Evolutionary conservation across 2,113 vertebrate species (phyloP), one percentile per base, ranked within the genome.

Genomic region (Dolichotis patagonum): DNA sequence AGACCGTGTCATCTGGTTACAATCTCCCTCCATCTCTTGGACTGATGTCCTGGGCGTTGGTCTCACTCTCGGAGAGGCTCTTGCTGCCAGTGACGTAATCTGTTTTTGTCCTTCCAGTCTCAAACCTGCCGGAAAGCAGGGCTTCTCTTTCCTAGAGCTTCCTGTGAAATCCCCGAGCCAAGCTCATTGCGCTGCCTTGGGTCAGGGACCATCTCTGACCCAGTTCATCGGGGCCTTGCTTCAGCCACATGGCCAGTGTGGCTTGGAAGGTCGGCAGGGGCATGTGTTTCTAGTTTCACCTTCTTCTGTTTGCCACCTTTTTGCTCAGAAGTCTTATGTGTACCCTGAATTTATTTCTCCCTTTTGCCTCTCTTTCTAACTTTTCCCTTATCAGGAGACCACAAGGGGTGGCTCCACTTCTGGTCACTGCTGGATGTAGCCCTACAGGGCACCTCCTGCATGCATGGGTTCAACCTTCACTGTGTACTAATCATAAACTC

Each of bases 381-480:
- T 38, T 91, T 26, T 35, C 73, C 38, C 69, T 43, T 26, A 13
- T n/a, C 43, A 3, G 22, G 58, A 30, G 26, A 12, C 49, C 65
- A 24, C 6, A 54, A 14, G 54, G 17, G 20, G 54, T 32, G 35
- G 49, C 43, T 89, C 63, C 7, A 38, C 60, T 75, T 83, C 52
- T 20, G 12, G 58, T 26, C 82, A 10, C 73, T 54, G n/a, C 22
- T 56, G 58, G 46, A 41, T 11, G 10, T 2, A 38, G 58, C 62
- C 26, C 46, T 26, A 13, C 32, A 7, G 2, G 1, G 17, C 49
- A 10, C 63, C 24, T 35, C 19, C 41, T 22, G 0, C 17, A 8
- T 3, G 32, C 38, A 0, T 5, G 13, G 41, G 24, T 8, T 38
- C 2, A 35, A 19, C 41, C 28, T 43, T 32, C 38, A 0, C 26